Conservation (phyloP, 2,888 invertebrate species). For the Junonia oenone region DNA sequence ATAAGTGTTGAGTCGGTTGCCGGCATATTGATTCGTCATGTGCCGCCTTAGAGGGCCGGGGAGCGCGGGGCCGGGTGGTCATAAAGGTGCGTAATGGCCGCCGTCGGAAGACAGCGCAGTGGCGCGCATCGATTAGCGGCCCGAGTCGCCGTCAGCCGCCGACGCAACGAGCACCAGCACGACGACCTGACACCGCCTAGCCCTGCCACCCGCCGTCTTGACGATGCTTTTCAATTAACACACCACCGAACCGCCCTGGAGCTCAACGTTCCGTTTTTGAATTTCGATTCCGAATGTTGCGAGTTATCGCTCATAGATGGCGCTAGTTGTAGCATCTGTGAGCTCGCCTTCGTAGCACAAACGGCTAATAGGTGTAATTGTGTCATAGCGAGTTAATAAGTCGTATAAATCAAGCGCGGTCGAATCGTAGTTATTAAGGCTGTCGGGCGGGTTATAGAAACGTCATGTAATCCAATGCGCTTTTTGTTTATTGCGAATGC, state of each 20-base stretch:
- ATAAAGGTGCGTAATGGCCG: constrained; percentile 89
- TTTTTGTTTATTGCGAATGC: constrained; percentile 19
- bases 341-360: not conserved
- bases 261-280: not conserved
- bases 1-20: constrained; percentile 79
- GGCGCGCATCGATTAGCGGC: constrained; percentile 85
- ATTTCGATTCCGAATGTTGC: not conserved
- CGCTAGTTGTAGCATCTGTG: constrained; percentile 31
- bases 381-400: constrained; percentile 29
- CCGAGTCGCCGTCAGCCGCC: constrained; percentile 70
- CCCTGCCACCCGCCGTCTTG: constrained; percentile 28
- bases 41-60: constrained; percentile 63
- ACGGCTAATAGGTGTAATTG: constrained; percentile 17
- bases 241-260: not conserved
- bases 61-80: constrained; percentile 68
- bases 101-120: constrained; percentile 84
- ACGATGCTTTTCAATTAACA: not conserved
- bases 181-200: constrained; percentile 15
- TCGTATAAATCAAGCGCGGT: constrained; percentile 25
- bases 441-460: constrained; percentile 19
- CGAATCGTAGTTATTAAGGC: constrained; percentile 17
- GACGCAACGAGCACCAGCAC: constrained; percentile 52
- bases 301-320: constrained; percentile 36
- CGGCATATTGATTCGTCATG: constrained; percentile 80
- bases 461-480: constrained; percentile 14